Evolutionary conservation across 1,140 invertebrate genomes (phyloP).

Genomic region (Thrips palmi): DNA sequence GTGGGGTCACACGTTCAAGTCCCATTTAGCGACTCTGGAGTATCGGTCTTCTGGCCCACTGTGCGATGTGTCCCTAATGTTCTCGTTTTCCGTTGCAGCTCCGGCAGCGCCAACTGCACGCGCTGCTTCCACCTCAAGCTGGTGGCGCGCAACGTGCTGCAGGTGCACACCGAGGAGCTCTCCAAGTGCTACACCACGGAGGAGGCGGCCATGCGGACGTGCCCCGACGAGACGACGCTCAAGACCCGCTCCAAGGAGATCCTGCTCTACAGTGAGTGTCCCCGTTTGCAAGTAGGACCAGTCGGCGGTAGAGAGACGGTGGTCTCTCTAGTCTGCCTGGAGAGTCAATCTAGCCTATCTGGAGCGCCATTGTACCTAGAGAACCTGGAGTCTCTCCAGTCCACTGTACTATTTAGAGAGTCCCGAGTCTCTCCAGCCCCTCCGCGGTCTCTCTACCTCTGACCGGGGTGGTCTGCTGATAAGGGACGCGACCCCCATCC

Average conservation of each 20-base stretch:
- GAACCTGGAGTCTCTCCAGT: too few relatives aligned
- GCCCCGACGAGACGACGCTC: conserved; percentile 29
- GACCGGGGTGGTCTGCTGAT: too few relatives aligned
- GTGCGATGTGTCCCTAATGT: not conserved
- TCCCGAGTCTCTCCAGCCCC: too few relatives aligned
- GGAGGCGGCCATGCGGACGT: conserved; percentile 35
- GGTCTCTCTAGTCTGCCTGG: too few relatives aligned
- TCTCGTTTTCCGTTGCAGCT: conserved; percentile 22
- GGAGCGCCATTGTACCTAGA: too few relatives aligned
- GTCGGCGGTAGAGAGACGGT: too few relatives aligned
- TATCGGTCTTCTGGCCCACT: not conserved
- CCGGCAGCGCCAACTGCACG: conserved; percentile 33
- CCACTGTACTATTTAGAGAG: too few relatives aligned
- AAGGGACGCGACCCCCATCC: too few relatives aligned
- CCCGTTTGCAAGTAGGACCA: not conserved
- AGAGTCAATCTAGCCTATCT: too few relatives aligned
- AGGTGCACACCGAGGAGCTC: conserved; percentile 38
- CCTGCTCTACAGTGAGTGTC: conserved; percentile 31
- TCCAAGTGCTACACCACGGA: conserved; percentile 43
- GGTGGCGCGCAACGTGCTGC: conserved; percentile 39
- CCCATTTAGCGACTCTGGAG: not conserved
- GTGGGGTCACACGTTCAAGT: not conserved
- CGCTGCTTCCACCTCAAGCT: conserved; percentile 39
- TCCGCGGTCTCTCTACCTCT: too few relatives aligned
- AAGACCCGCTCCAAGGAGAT: conserved; percentile 25